Evolutionary conservation across 2,797 vertebrate genomes (phyloP).

Genomic region (Takifugu ocellatus): DNA sequence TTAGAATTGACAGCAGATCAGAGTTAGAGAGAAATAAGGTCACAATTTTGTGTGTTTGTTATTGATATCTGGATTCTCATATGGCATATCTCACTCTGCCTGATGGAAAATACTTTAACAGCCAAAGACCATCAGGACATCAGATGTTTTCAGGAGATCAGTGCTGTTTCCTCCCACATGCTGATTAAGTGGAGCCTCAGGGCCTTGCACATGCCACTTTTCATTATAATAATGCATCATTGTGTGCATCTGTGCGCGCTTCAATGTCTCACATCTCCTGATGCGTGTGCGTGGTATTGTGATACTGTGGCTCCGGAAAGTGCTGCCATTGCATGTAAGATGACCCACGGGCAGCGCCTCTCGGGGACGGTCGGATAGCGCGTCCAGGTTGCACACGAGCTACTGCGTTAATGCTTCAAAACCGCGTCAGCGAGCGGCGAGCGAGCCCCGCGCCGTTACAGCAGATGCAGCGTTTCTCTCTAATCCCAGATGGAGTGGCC

Average conservation of each 20-base stretch:
- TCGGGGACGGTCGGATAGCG: constrained; percentile 14
- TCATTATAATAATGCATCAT: constrained; percentile 56
- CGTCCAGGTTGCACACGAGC: constrained; percentile 17
- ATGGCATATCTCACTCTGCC: not conserved
- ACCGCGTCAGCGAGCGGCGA: constrained; percentile 12
- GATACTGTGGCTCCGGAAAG: constrained; percentile 19
- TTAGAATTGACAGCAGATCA: not conserved
- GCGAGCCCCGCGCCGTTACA: constrained; percentile 19
- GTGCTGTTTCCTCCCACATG: constrained; percentile 7
- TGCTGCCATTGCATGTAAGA: constrained; percentile 47
- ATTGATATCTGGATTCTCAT: not conserved
- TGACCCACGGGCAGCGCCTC: constrained; percentile 18
- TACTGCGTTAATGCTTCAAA: constrained; percentile 24
- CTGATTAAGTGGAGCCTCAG: constrained; percentile 49
- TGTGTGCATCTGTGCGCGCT: constrained; percentile 28
- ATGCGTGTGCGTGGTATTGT: constrained; percentile 24
- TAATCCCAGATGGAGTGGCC: constrained; percentile 45
- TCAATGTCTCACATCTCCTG: constrained; percentile 28
- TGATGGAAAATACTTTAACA: constrained; percentile 8
- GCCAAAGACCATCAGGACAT: constrained; percentile 9
- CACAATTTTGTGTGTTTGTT: not conserved
- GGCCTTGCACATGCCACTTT: constrained; percentile 54
- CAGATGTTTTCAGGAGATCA: constrained; percentile 16
- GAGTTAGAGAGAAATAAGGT: not conserved
- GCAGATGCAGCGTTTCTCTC: constrained; percentile 51